Percentiles rank a stretch among this genome's conserved stretches.
Conservation (phyloP, 2,888 invertebrate genomes). For the Thera obeliscata region DNA sequence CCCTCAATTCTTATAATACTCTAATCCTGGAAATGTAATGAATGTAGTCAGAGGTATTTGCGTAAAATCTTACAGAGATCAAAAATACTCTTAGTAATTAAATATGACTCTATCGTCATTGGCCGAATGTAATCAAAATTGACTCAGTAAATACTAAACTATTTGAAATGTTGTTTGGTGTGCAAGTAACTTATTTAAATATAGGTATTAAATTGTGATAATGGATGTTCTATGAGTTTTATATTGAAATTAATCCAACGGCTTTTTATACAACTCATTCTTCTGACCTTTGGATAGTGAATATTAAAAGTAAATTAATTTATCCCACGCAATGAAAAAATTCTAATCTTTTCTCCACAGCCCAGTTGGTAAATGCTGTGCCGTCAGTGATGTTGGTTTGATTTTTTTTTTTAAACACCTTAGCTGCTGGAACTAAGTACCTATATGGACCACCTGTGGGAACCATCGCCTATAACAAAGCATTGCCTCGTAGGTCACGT, state of each 20-base stretch:
- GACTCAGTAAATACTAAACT: not conserved
- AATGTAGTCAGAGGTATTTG: no score
- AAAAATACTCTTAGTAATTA: not conserved
- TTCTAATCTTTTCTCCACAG: not conserved
- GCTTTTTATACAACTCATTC: not conserved
- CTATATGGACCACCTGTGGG: no score
- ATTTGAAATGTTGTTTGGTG: not conserved
- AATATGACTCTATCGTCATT: not conserved
- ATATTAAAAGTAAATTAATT: constrained; percentile 13
- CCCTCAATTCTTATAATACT: no score
- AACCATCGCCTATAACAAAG: no score
- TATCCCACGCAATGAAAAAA: not conserved
- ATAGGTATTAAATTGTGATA: constrained; percentile 6
- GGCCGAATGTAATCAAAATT: not conserved
- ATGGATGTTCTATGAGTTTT: constrained; percentile 10
- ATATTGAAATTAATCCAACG: constrained; percentile 11
- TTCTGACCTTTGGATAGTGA: constrained; percentile 1
- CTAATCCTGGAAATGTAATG: no score
- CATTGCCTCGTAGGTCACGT: no score
- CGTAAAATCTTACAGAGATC: not conserved
- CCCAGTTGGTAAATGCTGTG: not conserved
- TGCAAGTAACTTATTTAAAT: constrained; percentile 8
- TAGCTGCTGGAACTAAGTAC: no score
- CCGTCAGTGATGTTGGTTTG: not conserved
- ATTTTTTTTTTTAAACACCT: no score